Percentiles rank a stretch among this genome's conserved stretches.
phyloP scores from a whole-genome alignment of 2,797 vertebrate genomes.

The Sebastes alutus region DNA sequence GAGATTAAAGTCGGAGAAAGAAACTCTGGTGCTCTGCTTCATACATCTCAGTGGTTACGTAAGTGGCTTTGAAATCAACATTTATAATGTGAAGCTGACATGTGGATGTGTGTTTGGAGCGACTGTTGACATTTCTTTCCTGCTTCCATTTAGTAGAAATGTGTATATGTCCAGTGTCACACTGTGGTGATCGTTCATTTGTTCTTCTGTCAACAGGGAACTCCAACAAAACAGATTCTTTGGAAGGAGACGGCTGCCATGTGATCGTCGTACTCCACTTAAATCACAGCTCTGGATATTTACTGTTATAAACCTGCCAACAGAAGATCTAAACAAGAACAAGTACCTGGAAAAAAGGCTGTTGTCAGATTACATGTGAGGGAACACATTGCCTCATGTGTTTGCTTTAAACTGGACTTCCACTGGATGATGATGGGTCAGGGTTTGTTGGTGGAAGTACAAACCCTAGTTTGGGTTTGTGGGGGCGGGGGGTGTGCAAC shows the following conservation, averaged over 20 bases:
- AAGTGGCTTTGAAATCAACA: conserved; percentile 32
- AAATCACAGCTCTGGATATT: conserved; percentile 6
- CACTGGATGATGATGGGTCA: neutral
- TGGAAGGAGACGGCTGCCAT: neutral
- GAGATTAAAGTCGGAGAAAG: conserved; percentile 21
- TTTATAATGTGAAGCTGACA: conserved; percentile 1
- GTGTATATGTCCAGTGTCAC: neutral
- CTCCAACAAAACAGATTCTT: conserved; percentile 8
- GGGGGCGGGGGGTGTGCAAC: conserved; percentile 45
- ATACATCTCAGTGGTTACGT: conserved; percentile 14
- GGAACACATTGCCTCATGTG: conserved; percentile 34
- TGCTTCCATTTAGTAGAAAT: neutral
- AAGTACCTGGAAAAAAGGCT: conserved; percentile 31
- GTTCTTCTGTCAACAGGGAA: neutral
- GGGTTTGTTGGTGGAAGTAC: conserved; percentile 10
- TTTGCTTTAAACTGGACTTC: conserved; percentile 26
- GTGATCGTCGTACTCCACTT: neutral
- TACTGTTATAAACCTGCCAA: conserved; percentile 27
- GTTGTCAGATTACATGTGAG: conserved; percentile 6
- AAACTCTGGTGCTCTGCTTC: neutral
- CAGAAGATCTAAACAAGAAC: conserved; percentile 15
- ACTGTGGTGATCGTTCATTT: neutral
- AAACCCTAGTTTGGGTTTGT: conserved; percentile 40
- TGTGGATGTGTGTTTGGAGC: conserved; percentile 3
- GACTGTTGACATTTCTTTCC: neutral